Evolutionary conservation across 2,113 vertebrate species (phyloP).

Genomic region (Sula dactylatra): DNA sequence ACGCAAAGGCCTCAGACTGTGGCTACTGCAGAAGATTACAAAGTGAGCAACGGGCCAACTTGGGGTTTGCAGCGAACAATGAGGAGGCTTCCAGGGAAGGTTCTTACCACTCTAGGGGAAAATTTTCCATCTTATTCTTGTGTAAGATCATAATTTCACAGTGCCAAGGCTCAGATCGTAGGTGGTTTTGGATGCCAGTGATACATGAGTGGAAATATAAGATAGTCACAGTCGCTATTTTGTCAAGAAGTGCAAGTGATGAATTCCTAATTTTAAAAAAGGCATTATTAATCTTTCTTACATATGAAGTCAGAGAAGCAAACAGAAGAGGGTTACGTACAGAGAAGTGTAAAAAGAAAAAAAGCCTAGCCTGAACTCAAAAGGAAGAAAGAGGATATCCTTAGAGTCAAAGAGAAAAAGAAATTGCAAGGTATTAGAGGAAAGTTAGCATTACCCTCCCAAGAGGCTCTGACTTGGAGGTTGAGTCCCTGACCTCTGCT

Average conservation of each 20-base stretch:
- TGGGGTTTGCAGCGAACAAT: neutral
- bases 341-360: neutral
- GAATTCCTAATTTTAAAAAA: neutral
- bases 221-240: neutral
- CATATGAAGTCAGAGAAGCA: neutral
- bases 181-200: neutral
- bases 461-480: neutral
- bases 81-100: neutral
- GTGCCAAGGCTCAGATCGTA: neutral
- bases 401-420: neutral
- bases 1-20: neutral
- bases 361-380: neutral
- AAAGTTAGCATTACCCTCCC: neutral
- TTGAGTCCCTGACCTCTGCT: neutral
- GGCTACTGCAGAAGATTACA: neutral
- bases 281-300: neutral
- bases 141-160: neutral
- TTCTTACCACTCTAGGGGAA: neutral
- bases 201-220: neutral
- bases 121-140: neutral
- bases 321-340: neutral
- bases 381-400: neutral
- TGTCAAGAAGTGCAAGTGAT: neutral
- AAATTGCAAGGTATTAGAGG: neutral
- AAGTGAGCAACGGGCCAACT: neutral